Conservation (phyloP, 2,888 invertebrate species). For the Andrena bucephala region DNA sequence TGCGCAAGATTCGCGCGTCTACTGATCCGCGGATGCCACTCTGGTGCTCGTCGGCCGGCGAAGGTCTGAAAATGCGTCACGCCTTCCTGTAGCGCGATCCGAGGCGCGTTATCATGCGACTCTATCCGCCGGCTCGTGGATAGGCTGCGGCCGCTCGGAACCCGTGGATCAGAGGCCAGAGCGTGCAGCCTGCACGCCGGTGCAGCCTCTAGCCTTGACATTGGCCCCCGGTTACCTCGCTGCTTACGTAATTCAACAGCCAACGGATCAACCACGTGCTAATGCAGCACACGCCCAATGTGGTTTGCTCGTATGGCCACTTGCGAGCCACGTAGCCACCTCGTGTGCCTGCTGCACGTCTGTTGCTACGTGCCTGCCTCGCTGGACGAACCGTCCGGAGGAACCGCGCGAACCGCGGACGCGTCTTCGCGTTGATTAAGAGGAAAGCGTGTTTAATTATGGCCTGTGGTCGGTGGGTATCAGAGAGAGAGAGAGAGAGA, state of each 20-base stretch:
- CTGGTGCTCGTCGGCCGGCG: not conserved
- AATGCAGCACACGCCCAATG: conserved; percentile 69
- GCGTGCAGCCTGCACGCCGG: conserved; percentile 7
- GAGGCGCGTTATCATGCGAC: conserved; percentile 10
- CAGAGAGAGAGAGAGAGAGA: too few species aligned
- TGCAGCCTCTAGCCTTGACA: conserved; percentile 74
- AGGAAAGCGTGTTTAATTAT: conserved; percentile 13
- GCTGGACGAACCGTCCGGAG: too few species aligned
- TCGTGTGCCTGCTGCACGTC: conserved; percentile 12
- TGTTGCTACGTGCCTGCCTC: not conserved
- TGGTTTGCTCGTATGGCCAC: conserved; percentile 50
- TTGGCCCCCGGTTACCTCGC: conserved; percentile 68
- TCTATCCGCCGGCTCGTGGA: not conserved
- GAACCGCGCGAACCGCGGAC: conserved; percentile 2
- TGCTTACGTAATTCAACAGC: conserved; percentile 71
- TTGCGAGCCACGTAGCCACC: conserved; percentile 4
- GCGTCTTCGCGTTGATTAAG: not conserved
- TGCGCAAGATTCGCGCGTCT: conserved; percentile 27
- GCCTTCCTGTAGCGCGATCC: not conserved
- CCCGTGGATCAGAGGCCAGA: conserved; percentile 10
- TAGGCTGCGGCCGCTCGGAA: not conserved
- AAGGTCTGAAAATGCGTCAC: not conserved
- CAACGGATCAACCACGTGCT: conserved; percentile 69
- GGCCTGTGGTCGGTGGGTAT: too few species aligned
- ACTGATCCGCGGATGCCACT: not conserved